Evolutionary conservation across 1,140 invertebrate species (phyloP).

Genomic region (Trachymyrmex cornetzi): DNA sequence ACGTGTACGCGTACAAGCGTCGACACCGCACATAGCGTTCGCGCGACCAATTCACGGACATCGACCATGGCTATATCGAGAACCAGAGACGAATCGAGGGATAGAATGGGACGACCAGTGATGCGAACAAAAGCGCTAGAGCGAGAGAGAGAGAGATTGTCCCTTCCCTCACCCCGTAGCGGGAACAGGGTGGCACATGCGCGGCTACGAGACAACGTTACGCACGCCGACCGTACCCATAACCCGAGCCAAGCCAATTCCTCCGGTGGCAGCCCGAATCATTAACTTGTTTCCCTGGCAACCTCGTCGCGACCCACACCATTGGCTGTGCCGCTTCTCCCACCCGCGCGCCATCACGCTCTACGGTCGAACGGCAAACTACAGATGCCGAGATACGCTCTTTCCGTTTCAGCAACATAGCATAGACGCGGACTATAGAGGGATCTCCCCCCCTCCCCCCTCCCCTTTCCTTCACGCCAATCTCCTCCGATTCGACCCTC

Average conservation of each 20-base stretch:
- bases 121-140: background rate
- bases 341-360: constrained; percentile 68
- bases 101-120: background rate
- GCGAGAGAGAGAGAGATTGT: background rate
- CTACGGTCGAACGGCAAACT: constrained; percentile 71
- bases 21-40: too few relatives aligned
- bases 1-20: background rate
- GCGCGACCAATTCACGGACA: background rate
- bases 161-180: background rate
- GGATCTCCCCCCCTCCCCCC: background rate
- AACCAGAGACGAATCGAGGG: background rate
- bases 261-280: constrained; percentile 85
- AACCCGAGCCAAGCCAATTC: constrained; percentile 80
- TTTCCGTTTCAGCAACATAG: constrained; percentile 45
- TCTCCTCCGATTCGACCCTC: background rate
- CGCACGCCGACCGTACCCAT: constrained; percentile 45
- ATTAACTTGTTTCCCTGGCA: constrained; percentile 87
- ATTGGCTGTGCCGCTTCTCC: constrained; percentile 81
- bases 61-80: constrained; percentile 55
- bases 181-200: constrained; percentile 23
- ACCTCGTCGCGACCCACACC: constrained; percentile 80
- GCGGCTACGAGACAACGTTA: constrained; percentile 26
- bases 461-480: constrained; percentile 1
- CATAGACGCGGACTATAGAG: constrained; percentile 64
- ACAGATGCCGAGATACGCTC: constrained; percentile 56